A percentile compares a stretch with the other conserved stretches of the same genome.
phyloP scores from a whole-genome alignment of 2,888 invertebrate species.

The Acronicta psi region DNA sequence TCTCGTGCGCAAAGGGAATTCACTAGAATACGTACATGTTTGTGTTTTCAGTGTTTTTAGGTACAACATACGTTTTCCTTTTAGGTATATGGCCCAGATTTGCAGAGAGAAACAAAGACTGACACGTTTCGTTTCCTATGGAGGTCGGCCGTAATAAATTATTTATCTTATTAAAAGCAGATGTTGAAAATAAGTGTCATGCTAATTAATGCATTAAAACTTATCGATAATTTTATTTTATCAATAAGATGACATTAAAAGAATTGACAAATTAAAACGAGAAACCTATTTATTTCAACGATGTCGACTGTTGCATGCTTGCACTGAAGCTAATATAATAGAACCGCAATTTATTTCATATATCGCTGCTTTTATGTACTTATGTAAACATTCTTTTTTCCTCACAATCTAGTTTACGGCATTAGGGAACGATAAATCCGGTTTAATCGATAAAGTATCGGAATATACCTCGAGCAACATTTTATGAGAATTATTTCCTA shows the following conservation, averaged over 20 bases:
- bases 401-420: conserved; percentile 14
- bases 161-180: too few relatives aligned
- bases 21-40: conserved; percentile 1
- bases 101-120: too few relatives aligned
- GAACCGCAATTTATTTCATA: conserved; percentile 15
- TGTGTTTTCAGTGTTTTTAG: conserved; percentile 11
- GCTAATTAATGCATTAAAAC: too few relatives aligned
- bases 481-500: conserved; percentile 23
- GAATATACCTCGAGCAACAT: conserved; percentile 10
- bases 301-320: too few relatives aligned
- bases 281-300: too few relatives aligned
- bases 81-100: too few relatives aligned
- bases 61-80: background rate
- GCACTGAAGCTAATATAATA: background rate
- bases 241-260: too few relatives aligned
- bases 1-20: conserved; percentile 24
- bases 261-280: too few relatives aligned
- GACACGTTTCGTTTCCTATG: too few relatives aligned
- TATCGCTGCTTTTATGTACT: conserved; percentile 17
- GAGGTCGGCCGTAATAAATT: too few relatives aligned
- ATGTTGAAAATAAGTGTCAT: too few relatives aligned
- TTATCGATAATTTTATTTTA: too few relatives aligned
- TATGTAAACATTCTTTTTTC: conserved; percentile 21
- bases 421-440: conserved; percentile 19
- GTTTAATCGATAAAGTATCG: conserved; percentile 35